These are phyloP conservation scores for Zosterops hypoxanthus DNA, from an alignment of 2,113 vertebrate species.

Conservation along the genomic window DNA sequence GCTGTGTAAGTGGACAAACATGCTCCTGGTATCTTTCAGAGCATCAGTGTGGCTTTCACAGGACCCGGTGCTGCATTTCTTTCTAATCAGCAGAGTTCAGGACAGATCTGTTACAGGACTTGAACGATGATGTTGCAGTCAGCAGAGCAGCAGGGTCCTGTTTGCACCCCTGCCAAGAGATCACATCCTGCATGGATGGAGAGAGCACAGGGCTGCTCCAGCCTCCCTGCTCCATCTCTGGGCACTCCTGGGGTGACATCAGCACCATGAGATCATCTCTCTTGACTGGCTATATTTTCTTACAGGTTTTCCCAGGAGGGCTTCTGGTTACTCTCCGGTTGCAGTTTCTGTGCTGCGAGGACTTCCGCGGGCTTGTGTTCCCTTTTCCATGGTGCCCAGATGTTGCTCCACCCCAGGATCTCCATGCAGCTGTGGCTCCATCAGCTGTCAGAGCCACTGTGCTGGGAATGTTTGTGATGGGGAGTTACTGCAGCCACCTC, in stretches of 20 bases:
- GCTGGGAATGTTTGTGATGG: neutral
- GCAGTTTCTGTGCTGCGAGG: conserved; percentile 13
- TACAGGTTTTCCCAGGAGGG: neutral
- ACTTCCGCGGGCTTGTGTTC: neutral
- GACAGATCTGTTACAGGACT: neutral
- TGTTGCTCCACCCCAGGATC: neutral
- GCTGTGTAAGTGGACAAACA: neutral
- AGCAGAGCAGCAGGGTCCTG: neutral
- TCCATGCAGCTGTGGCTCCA: conserved; percentile 34
- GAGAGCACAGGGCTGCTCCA: neutral
- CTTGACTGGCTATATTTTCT: neutral
- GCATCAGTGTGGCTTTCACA: neutral
- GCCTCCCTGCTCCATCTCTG: neutral
- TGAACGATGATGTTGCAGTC: neutral
- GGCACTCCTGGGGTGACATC: neutral
- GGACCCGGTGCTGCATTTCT: neutral
- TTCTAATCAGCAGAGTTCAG: neutral
- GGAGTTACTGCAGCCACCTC: neutral
- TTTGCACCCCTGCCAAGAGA: neutral
- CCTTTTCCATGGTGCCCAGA: conserved; percentile 1
- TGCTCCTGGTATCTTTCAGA: neutral
- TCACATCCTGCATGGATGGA: neutral
- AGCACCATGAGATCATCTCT: neutral
- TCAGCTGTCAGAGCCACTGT: conserved; percentile 7
- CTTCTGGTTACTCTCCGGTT: neutral